Percentiles rank a stretch among this genome's conserved stretches.
These are phyloP conservation scores for Silurus meridionalis DNA, from an alignment of 2,113 vertebrate species.

Conservation along the genomic window DNA sequence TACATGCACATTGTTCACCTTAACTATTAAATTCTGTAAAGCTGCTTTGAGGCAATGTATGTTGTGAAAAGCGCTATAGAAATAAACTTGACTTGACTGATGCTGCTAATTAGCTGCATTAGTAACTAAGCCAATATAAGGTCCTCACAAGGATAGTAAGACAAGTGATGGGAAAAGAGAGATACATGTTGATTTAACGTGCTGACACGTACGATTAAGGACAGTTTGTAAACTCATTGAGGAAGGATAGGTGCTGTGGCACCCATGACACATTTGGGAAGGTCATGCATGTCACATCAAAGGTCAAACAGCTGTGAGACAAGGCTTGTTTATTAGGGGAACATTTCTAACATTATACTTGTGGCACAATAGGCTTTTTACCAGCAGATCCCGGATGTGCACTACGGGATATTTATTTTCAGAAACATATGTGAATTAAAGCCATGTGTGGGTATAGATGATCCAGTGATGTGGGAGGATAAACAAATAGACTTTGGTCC, in stretches of 20 bases:
- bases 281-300: not conserved
- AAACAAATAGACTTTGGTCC: not conserved
- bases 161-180: not conserved
- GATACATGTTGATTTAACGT: not conserved
- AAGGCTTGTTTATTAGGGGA: not conserved
- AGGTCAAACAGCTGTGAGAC: not conserved
- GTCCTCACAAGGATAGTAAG: not conserved
- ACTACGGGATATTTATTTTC: constrained; percentile 2
- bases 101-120: not conserved
- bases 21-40: too few relatives aligned
- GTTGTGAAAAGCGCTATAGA: too few relatives aligned
- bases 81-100: too few relatives aligned
- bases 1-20: too few relatives aligned
- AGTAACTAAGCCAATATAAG: not conserved
- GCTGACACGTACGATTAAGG: constrained; percentile 14
- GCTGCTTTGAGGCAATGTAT: too few relatives aligned
- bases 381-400: not conserved
- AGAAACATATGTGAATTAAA: not conserved
- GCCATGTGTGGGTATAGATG: not conserved
- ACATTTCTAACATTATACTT: not conserved
- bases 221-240: constrained; percentile 49
- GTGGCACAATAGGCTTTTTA: not conserved
- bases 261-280: constrained; percentile 46
- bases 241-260: constrained; percentile 34
- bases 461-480: not conserved